Evolutionary conservation across 2,113 vertebrate species (phyloP), one percentile per base, ranked within the genome.

Genomic region (Mellivora capensis): DNA sequence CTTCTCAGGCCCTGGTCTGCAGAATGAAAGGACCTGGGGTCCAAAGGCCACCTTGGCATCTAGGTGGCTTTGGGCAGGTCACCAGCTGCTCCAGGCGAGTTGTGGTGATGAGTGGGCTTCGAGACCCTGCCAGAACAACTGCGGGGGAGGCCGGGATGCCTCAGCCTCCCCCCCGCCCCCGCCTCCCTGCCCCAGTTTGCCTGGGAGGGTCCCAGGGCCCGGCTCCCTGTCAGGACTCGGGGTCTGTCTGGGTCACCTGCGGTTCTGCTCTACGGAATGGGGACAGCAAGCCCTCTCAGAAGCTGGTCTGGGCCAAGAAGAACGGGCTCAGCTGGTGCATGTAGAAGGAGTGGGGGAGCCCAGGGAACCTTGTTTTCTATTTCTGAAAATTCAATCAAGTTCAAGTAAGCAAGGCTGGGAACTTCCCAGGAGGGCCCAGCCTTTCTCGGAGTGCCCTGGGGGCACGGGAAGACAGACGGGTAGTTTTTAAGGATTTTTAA

Each of bases 401-500:
- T 37, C 57, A 42, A 85, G 54, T 76, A 23, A 85, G 87, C 39
- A 21, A 84, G 49, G 42, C 57, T 72, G 91, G 97, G 97, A 91
- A 97, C 77, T 94, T 71, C 97, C 96, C 15, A 6, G 84, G 72
- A 79, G 71, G 69, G 79, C 0, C 18, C 3, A 42, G 27, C 15
- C 20, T 59, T 87, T 84, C 62, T 91, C 49, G 2, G 23, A 5
- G 52, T 42, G 49, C 93, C 87, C 85, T 61, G n/a, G 52, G 52
- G 77, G 72, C 15, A 25, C 7, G 4, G 62, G 27, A 67, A 64
- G 61, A 59, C 37, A 54, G 20, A 62, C 9, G 94, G 96, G 96
- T 95, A 37, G 71, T 97, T 96, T 96, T 97, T 21, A 94, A 96
- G 94, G 96, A 97, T 57, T 97, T 98, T 97, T 95, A 0, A 93